Base-by-base conservation (phyloP, 2,113 vertebrate genomes). In the Nesoenas mayeri region DNA sequence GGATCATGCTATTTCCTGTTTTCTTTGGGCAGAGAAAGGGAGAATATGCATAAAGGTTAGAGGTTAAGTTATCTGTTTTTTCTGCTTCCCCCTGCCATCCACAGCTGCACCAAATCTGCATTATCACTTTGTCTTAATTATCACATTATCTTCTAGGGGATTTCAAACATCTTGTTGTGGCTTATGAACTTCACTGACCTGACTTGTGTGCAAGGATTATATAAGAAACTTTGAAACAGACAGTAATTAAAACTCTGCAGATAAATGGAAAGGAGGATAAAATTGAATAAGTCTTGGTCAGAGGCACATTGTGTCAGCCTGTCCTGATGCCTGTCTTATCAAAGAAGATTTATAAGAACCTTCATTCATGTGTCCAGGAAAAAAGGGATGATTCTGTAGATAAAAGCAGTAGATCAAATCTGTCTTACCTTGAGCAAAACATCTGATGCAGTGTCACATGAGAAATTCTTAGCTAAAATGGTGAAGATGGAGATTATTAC, bases 381-480 rank as follows among this genome's bases (percentile, higher is more conserved):
- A 77, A 75, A 44, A 34, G 1, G 57, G 34, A 34, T 72, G 40
- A 67, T 89, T 93, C 32, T 91, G 53, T 47, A 75, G 79, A 87
- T 60, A 92, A 92, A 95, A 84, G 8, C 28, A 31, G 56, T 58
- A 81, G 69, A 93, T 92, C 25, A 86, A 56, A 91, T 93, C 73
- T 78, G 5, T 87, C 29, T 93, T 91, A 96, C 86, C 91, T 95
- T 96, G 86, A 87, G 22, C 34, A 93, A 79, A 96, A 29, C 15
- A 79, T 84, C 62, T 91, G 34, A 91, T 72, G 34, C 18, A 65
- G 26, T 67, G 36, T 74, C 89, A 84, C 57, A 50, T 79, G 77
- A 92, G 91, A 96, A 96, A 93, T 93, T 86, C 80, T 86, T 48
- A 84, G 32, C 31, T 87, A 81, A 97, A 96, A 81, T 40, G 48